These are phyloP conservation scores for Anguilla japonica DNA, from an alignment of 2,113 vertebrate genomes.

Conservation along the genomic window DNA sequence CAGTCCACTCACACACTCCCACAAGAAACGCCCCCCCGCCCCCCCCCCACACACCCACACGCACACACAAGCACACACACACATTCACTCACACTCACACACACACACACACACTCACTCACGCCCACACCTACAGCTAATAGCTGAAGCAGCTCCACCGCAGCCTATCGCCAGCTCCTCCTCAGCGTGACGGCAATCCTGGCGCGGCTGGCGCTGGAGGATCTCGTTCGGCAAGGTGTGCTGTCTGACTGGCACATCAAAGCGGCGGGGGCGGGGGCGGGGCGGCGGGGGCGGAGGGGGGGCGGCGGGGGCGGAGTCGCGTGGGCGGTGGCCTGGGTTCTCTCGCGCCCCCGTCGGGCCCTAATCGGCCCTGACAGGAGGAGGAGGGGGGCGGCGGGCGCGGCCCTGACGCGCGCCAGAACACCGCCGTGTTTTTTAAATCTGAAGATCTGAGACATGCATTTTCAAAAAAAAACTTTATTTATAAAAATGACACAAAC, in stretches of 20 bases:
- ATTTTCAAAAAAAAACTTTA: too few species aligned
- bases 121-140: too few species aligned
- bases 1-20: too few species aligned
- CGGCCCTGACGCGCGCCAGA: neutral
- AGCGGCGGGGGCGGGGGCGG: neutral
- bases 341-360: neutral
- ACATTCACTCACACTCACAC: too few species aligned
- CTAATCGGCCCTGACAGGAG: conserved; percentile 1
- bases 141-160: neutral
- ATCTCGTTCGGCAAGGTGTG: neutral
- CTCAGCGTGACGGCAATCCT: neutral
- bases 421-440: neutral
- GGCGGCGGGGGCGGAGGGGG: too few species aligned
- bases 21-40: too few species aligned
- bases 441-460: neutral
- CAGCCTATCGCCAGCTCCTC: neutral
- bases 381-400: neutral
- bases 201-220: neutral
- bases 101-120: too few species aligned
- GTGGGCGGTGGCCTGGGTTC: conserved; percentile 1
- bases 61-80: too few species aligned
- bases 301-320: neutral
- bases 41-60: too few species aligned
- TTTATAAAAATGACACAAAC: neutral
- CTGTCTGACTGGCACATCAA: neutral